Evolutionary conservation across 2,888 invertebrate species (phyloP), one percentile per base, ranked within the genome.

Genomic region (Nephrotoma appendiculata): DNA sequence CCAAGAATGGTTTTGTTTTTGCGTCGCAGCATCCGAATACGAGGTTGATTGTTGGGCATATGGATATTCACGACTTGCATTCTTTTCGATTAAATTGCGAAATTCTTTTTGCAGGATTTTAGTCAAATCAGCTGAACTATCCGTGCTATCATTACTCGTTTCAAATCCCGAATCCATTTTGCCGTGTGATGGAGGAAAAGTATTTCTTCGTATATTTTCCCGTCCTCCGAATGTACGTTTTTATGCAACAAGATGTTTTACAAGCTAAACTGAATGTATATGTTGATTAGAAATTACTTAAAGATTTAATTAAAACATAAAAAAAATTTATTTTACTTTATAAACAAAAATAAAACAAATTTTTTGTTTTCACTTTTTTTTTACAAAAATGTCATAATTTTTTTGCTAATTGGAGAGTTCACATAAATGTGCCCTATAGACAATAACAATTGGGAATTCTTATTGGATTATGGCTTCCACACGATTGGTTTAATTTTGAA

Each of bases 101-200:
- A 84, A 84, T 31, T 84, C 84, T 42, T 42, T 84, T 42, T 84
- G 84, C 2, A 84, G 43, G 15, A 84, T 41, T 84, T 84, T 84
- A 12, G 84, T 84, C 41, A 84, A 7, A 84, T 84, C 84, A 6
- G 43, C 84, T 7, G 84, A 90, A 88, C 91, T 94, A 90, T 95
- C 95, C 90, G 94, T 95, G 89, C 94, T 94, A 91, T 95, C 95
- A 90, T 95, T 95, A 88, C 95, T 95, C 86, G 95, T 95, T 89
- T 95, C 95, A 83, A 95, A 94, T 86, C 95, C 95, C 57, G 95
- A 95, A 92, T 95, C 95, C 84, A 84, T 84, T 43, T 71, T 71
- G 1, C 19, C 31, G 31, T 31, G 31, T 31, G 19, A 31, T 31
- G 1, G 31, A 31, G 31, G 31, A 31, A 31, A 31, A 31, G 31